Evolutionary conservation across 2,797 vertebrate species (phyloP).

Genomic region (Sebastolobus altivelis): DNA sequence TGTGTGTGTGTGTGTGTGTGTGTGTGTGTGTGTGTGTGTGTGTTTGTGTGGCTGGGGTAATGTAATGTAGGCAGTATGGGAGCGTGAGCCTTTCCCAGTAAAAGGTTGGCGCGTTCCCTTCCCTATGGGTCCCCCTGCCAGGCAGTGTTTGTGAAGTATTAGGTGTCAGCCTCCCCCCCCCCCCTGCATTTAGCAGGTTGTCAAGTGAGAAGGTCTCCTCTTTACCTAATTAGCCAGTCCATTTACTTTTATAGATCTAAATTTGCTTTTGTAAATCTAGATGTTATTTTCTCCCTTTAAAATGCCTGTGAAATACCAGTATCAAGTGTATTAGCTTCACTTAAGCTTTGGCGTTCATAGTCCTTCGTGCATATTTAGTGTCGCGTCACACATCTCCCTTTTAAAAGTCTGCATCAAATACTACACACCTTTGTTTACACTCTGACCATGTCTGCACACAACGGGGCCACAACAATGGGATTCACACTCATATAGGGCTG

Average conservation of each 20-base stretch:
- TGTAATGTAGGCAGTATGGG: conserved; percentile 84
- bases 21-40: background rate
- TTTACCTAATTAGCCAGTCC: conserved; percentile 57
- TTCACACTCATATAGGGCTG: background rate
- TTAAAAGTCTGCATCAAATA: conserved; percentile 12
- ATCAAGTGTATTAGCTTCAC: background rate
- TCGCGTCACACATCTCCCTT: background rate
- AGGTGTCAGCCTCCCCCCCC: conserved; percentile 72
- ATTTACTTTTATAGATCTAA: conserved; percentile 39
- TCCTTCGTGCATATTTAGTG: background rate
- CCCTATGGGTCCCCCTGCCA: conserved; percentile 79
- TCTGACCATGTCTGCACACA: background rate
- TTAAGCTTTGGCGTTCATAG: background rate
- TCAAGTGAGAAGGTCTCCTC: conserved; percentile 68
- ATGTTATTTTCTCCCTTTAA: conserved; percentile 10
- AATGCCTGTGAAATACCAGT: background rate
- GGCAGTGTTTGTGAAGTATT: conserved; percentile 85
- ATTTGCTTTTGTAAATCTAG: conserved; percentile 26
- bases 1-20: conserved; percentile 29
- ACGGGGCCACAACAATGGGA: background rate
- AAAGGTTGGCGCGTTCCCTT: conserved; percentile 83
- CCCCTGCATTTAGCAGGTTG: conserved; percentile 78
- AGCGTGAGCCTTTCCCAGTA: conserved; percentile 77
- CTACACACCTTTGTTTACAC: conserved; percentile 39
- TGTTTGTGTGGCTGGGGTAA: conserved; percentile 66